Evolutionary conservation across 2,113 vertebrate genomes (phyloP).

Genomic region (Varanus komodoensis): DNA sequence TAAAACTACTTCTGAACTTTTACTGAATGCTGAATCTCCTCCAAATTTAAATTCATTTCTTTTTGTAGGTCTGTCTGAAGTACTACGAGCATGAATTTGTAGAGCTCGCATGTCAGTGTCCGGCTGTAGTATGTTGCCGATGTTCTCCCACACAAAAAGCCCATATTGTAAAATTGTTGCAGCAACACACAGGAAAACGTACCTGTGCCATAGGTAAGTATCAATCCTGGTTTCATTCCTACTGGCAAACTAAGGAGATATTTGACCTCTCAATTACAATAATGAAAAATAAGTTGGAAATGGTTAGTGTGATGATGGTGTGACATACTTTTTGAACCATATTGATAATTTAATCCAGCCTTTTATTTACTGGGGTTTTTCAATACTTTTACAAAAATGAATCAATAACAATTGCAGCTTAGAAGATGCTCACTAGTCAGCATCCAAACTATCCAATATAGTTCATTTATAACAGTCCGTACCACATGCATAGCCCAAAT

Average conservation of each 20-base stretch:
- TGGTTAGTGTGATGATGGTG: neutral
- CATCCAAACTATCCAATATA: neutral
- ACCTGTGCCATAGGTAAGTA: constrained; percentile 93
- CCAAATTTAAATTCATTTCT: neutral
- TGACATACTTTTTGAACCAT: neutral
- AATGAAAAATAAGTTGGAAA: constrained; percentile 21
- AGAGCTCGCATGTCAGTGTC: constrained; percentile 96
- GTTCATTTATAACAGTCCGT: neutral
- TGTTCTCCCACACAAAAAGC: constrained; percentile 98
- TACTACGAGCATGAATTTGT: constrained; percentile 98
- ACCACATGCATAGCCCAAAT: neutral
- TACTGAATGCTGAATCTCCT: neutral
- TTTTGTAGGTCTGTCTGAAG: constrained; percentile 88
- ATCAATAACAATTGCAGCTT: neutral
- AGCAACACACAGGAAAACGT: constrained; percentile 89
- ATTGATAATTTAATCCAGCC: neutral
- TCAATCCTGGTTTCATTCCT: accelerated
- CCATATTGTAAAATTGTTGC: constrained; percentile 90
- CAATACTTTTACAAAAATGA: neutral
- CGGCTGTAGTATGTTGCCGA: constrained; percentile 95
- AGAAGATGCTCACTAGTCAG: neutral
- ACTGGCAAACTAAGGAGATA: constrained; percentile 11
- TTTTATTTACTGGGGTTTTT: neutral
- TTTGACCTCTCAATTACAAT: constrained; percentile 41
- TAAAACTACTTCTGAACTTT: neutral